Base-by-base conservation (phyloP, 2,113 vertebrate genomes). In the Anarrhichthys ocellatus region DNA sequence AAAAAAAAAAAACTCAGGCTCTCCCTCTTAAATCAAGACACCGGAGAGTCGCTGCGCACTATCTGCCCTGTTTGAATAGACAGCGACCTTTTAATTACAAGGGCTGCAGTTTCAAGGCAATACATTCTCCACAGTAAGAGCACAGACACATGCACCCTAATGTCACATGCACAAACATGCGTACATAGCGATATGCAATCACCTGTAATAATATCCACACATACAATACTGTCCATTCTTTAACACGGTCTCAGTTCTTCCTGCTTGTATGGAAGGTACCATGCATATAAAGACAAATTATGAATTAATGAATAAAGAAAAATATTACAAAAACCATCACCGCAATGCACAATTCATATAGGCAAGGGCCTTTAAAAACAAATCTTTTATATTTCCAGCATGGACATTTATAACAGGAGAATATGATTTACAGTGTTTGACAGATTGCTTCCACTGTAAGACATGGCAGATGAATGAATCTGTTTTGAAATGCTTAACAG, bases 391-490 rank as follows among this genome's bases (percentile, higher is more conserved):
- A 70, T 77, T 78, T 75, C 58, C 59, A 81, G 71, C 44, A n/a
- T 27, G 46, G 32, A 77, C 50, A 78, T 91, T 61, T 67, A 76
- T 64, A 75, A 86, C 63, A 79, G 29, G 56, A 54, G 63, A 87
- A 80, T 80, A 71, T 69, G 38, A 90, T 84, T 87, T 87, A 70
- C 68, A 38, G 44, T 70, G 80, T 74, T 77, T 89, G 91, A 94
- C 73, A 52, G 75, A 94, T 87, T 80, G 75, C 80, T 64, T 84
- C 78, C 69, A 44, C 68, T 42, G 50, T 68, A 2, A 52, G 78
- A 86, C 83, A 71, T 88, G 89, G 65, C 90, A 90, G 92, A 78
- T 32, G 81, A 86, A 93, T 91, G 85, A 87, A 93, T 92, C 58
- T 61, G 80, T 82, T 92, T 71, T 64, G 71, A 91, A 90, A 90